Evolutionary conservation across 2,888 invertebrate genomes (phyloP).

Genomic region (Biston stratarius): DNA sequence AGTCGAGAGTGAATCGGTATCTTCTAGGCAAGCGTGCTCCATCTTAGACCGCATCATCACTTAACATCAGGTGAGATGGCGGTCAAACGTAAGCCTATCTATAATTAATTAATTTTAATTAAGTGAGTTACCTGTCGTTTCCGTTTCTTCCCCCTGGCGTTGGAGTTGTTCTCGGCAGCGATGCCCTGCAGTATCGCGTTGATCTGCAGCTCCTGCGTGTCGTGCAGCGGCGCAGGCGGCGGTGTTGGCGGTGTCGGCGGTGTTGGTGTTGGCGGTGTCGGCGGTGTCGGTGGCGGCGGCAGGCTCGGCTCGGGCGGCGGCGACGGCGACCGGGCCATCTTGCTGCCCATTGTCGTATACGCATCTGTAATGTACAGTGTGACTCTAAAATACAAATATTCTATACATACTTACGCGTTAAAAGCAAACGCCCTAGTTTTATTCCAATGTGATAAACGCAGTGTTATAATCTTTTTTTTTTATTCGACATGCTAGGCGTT

Average conservation of each 20-base stretch:
- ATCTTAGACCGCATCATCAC: no score
- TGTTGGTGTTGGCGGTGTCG: conserved; percentile 62
- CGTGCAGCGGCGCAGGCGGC: conserved; percentile 56
- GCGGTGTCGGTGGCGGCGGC: conserved; percentile 35
- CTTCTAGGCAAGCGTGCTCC: no score
- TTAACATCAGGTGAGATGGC: no score
- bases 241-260: conserved; percentile 35
- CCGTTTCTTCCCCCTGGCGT: conserved; percentile 68
- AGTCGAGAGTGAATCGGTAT: no score
- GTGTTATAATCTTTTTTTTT: no score
- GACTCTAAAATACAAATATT: neutral
- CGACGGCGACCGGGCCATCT: conserved; percentile 73
- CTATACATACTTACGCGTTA: no score
- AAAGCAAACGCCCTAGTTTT: no score
- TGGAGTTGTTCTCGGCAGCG: conserved; percentile 74
- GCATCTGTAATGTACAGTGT: conserved; percentile 64
- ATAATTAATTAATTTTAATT: no score
- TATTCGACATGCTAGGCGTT: no score
- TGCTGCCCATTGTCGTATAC: conserved; percentile 80
- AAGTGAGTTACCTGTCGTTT: conserved; percentile 65
- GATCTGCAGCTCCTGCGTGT: conserved; percentile 80
- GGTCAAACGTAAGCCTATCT: no score
- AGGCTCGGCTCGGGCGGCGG: conserved; percentile 57
- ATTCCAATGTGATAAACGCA: no score
- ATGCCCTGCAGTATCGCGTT: conserved; percentile 81